Evolutionary conservation across 2,113 vertebrate genomes (phyloP).

Genomic region (Felis catus): DNA sequence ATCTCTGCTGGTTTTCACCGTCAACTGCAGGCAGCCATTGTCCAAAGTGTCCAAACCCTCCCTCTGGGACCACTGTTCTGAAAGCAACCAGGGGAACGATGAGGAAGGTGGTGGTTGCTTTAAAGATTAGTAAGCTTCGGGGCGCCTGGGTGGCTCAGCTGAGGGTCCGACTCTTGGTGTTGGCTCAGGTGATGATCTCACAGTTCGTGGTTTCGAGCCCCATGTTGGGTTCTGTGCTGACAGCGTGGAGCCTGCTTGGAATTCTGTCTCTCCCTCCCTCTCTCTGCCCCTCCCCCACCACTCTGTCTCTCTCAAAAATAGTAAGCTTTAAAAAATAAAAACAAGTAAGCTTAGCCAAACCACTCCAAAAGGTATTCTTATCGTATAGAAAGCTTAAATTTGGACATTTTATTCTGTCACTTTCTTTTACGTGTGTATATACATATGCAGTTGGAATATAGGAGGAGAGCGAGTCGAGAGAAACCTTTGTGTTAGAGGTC

Average conservation of each 20-base stretch:
- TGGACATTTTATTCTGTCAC: accelerated
- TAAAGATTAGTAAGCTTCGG: not conserved
- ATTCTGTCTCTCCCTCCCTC: too few species aligned
- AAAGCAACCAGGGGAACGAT: not conserved
- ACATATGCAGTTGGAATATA: accelerated
- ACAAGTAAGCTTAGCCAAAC: not conserved
- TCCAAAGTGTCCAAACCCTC: too few species aligned
- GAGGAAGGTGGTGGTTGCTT: not conserved
- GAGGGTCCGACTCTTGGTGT: too few species aligned
- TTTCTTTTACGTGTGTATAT: not conserved
- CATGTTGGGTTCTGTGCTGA: too few species aligned
- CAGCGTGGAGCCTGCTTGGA: too few species aligned
- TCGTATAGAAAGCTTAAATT: not conserved
- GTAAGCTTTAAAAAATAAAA: not conserved
- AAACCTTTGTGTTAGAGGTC: not conserved
- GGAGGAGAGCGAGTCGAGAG: too few species aligned
- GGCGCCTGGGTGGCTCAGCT: too few species aligned
- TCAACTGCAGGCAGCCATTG: accelerated
- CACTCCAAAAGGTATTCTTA: not conserved
- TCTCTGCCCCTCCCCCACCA: too few species aligned
- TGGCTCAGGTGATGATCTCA: too few species aligned
- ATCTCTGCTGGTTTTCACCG: not conserved
- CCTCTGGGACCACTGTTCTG: too few species aligned
- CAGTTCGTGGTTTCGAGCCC: too few species aligned
- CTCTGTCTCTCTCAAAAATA: too few species aligned